phyloP scores from a whole-genome alignment of 2,888 invertebrate genomes.

The Selenia dentaria region DNA sequence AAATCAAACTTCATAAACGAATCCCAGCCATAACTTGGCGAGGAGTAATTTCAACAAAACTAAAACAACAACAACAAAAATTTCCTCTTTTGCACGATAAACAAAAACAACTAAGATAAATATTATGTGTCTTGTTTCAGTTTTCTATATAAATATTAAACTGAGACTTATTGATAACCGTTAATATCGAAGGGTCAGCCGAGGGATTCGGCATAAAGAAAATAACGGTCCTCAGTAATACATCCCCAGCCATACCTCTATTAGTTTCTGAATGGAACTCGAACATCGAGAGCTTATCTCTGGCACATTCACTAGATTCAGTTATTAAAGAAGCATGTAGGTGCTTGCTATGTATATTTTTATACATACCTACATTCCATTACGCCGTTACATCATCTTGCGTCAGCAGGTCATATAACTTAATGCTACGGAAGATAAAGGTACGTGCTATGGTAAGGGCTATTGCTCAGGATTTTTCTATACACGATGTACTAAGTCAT shows the following conservation, averaged over 20 bases:
- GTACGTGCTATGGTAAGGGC: no score
- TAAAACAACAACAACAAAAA: no score
- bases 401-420: no score
- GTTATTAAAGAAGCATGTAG: constrained; percentile 15
- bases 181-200: constrained; percentile 31
- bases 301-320: constrained; percentile 15
- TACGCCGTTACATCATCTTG: no score
- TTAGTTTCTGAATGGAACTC: constrained; percentile 23
- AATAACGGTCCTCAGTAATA: constrained; percentile 14
- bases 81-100: no score
- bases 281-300: constrained; percentile 17
- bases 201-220: constrained; percentile 23
- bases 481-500: no score
- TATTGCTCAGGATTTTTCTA: no score
- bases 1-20: no score
- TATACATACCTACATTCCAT: neutral
- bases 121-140: constrained; percentile 10
- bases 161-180: constrained; percentile 30
- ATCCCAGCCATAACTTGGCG: no score
- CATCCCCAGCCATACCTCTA: constrained; percentile 21
- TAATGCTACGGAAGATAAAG: no score
- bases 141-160: constrained; percentile 28
- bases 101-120: constrained; percentile 17
- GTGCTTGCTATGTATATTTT: neutral
- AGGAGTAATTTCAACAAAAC: no score